Evolutionary conservation across 2,888 invertebrate species (phyloP).

Genomic region (Nomada ferruginata): DNA sequence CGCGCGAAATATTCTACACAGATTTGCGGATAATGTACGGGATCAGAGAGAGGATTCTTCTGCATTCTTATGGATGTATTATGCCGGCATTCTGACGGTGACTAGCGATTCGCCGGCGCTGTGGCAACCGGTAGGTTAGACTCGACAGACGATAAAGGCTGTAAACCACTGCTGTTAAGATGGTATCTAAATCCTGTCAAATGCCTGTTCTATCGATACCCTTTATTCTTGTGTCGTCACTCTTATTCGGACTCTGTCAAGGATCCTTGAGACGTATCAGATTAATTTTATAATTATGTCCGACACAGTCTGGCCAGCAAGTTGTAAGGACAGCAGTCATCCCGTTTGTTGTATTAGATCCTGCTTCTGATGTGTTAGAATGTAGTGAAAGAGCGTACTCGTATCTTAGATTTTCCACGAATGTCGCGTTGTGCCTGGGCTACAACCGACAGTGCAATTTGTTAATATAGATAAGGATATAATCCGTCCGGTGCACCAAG

Average conservation of each 20-base stretch:
- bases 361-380: too few species aligned
- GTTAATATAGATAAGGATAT: neutral
- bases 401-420: neutral
- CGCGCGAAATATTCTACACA: too few species aligned
- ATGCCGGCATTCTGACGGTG: slow-evolving; percentile 48
- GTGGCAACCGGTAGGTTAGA: slow-evolving; percentile 57
- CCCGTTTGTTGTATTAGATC: neutral
- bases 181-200: slow-evolving; percentile 81
- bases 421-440: too few species aligned
- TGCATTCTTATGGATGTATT: slow-evolving; percentile 48
- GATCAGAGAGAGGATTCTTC: too few species aligned
- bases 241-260: slow-evolving; percentile 67
- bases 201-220: slow-evolving; percentile 78
- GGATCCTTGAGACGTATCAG: slow-evolving; percentile 55
- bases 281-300: slow-evolving; percentile 68
- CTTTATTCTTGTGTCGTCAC: slow-evolving; percentile 80
- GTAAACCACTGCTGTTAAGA: slow-evolving; percentile 74
- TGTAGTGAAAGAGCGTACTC: too few species aligned
- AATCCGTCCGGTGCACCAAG: neutral
- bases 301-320: slow-evolving; percentile 7
- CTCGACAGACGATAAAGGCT: slow-evolving; percentile 68
- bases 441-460: neutral
- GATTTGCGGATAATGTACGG: too few species aligned
- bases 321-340: neutral
- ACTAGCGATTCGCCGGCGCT: slow-evolving; percentile 66